A percentile compares a stretch with the other conserved stretches of the same genome.
phyloP scores from a whole-genome alignment of 2,113 vertebrate genomes.

The Muscicapa adusta region DNA sequence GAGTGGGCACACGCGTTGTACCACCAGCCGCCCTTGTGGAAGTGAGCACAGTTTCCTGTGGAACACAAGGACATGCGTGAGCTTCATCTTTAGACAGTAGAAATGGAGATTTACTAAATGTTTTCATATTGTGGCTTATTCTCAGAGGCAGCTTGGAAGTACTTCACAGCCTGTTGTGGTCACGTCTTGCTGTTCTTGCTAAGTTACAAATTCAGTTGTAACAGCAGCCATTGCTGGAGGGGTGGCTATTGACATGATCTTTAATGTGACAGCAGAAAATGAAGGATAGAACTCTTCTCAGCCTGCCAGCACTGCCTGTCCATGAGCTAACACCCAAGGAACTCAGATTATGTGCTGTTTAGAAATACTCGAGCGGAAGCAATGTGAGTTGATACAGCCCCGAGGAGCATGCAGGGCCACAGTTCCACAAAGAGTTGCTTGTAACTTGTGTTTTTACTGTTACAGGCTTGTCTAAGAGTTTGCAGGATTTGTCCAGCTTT shows the following conservation, averaged over 20 bases:
- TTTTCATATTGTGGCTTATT: fast-evolving
- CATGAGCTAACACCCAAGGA: not conserved
- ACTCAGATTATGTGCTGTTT: not conserved
- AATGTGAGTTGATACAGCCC: not conserved
- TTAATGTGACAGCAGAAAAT: not conserved
- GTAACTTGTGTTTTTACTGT: not conserved
- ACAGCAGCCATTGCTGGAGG: not conserved
- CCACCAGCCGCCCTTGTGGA: conserved; percentile 99
- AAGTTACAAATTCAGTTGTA: not conserved
- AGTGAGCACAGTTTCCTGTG: conserved; percentile 95
- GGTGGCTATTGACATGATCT: not conserved
- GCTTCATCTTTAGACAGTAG: not conserved
- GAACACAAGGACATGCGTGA: not conserved
- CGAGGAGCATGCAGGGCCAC: not conserved
- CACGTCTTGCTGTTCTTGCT: not conserved
- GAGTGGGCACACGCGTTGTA: conserved; percentile 97
- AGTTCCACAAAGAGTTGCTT: not conserved
- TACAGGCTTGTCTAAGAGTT: not conserved
- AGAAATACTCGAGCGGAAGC: not conserved
- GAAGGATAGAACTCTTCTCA: not conserved
- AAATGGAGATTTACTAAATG: not conserved
- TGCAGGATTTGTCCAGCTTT: not conserved
- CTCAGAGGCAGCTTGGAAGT: not conserved
- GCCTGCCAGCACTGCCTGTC: not conserved
- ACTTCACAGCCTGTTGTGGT: not conserved